Base-by-base conservation (phyloP, 1,140 invertebrate species). In the Doryteuthis pealeii region DNA sequence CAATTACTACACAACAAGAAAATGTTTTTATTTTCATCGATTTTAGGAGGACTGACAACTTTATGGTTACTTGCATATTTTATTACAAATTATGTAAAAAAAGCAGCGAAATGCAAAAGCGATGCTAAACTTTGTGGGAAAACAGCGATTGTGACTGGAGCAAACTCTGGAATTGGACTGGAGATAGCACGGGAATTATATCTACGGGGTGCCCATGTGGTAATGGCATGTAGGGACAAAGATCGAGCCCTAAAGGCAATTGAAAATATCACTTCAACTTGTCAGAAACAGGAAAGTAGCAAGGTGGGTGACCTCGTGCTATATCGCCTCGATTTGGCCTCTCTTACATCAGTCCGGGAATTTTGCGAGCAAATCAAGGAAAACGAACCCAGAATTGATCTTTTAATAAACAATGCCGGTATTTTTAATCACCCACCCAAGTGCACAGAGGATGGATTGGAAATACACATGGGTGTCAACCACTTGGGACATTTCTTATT, bases 391-490 rank as follows among this genome's bases (percentile, higher is more conserved):
- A 75, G 73, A 31, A 62, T 88, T 31, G 81, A 88, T 71, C 82
- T 88, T n/a, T 89, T 98, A 43, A 92, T 98, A 71, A 97, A 97
- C 85, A 98, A 98, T 89, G 96, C 95, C 18, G 85, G 82, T 18
- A 80, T 87, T 6, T 84, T 84, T 74, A 78, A 79, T 45, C 83
- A 79, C 74, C 83, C 82, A 14, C 82, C 77, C 40, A n/a, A 65
- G 14, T 74, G 80, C 62, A 86, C 86, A 22, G 84, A 85, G 70
- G 86, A 87, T 79, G 84, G 82, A 10, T 81, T 85, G 68, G 86
- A 87, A 77, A 82, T 82, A 69, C 83, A 87, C 43, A 82, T 87
- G 79, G 84, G 4, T 40, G 3, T 10, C 35, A 40, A 40, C 35
- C 35, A 40, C 35, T 40, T 40, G 3, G 35, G 35, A 40, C 35